Evolutionary conservation across 37 sponge, comb jelly and placozoan species (phyloP), one percentile per base, ranked within the genome.

Genomic region (Mnemiopsis leidyi): DNA sequence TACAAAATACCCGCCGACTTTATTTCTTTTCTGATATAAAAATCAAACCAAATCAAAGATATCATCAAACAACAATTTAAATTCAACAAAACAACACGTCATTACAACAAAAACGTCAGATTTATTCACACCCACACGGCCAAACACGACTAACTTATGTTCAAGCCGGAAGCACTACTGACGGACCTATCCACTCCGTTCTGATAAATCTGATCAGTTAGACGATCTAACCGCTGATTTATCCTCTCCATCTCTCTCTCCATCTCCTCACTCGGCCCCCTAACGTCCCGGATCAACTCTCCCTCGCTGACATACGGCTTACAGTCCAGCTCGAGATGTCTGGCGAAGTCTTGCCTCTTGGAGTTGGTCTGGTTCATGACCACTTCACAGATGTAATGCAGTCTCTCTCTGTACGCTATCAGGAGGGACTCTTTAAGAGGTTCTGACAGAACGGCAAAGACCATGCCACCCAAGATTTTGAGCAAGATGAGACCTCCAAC

Each of bases 321-420:
- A 39, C 90, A 85, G 48, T 85, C 48, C 61, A 85, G 2, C 39
- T 85, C 90, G 48, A 85, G 90, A 25, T 39, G 1, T 23, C 90
- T 18, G n/a, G 90, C 40, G 48, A 85, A n/a, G 23, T 23, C 61
- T 25, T 85, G 90, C 7, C 90, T 28, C 9, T 39, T 39, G 23
- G 90, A 85, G 5, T 0, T n/a, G 32, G 13, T 85, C 90, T 40
- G 9, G 21, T 23, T 40, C 48, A 85, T 85, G 29, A 85, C 35
- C 24, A 85, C 2, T 26, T 85, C 61, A 21, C 90, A 85, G 29
- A 85, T 85, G 48, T 36, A 85, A 3, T 25, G 24, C 0, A 85
- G 26, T 37, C 90, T 9, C 26, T 40, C 36, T 40, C 28, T 38
- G 28, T 32, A 26, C 23, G 90, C 90, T 85, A 38, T 39, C 2